These are phyloP conservation scores for Orchesella cincta DNA, from an alignment of 1,140 invertebrate species.

Conservation along the genomic window DNA sequence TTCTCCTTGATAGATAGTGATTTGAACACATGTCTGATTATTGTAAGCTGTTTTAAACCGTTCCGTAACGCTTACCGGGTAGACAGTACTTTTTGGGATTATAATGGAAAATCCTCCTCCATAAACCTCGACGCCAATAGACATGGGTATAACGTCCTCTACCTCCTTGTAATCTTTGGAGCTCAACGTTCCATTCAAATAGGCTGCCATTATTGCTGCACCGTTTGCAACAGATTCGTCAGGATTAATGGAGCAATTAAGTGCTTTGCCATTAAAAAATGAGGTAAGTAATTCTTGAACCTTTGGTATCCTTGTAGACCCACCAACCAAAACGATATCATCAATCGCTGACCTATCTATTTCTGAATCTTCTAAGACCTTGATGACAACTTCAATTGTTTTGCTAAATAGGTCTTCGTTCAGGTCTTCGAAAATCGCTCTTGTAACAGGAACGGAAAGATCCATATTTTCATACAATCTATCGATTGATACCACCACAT, in stretches of 20 bases:
- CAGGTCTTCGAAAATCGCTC: slow-evolving; percentile 40
- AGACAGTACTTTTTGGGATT: background rate
- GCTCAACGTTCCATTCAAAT: slow-evolving; percentile 54
- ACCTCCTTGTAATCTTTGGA: slow-evolving; percentile 63
- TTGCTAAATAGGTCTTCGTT: slow-evolving; percentile 57
- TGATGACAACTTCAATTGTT: slow-evolving; percentile 65
- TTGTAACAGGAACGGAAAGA: slow-evolving; percentile 14
- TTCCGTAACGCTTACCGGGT: slow-evolving; percentile 59
- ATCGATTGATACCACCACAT: slow-evolving; percentile 38
- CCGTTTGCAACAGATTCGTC: slow-evolving; percentile 62
- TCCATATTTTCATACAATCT: slow-evolving; percentile 20
- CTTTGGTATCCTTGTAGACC: slow-evolving; percentile 42
- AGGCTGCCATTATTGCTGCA: slow-evolving; percentile 56
- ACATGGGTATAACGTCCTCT: background rate
- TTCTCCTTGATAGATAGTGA: slow-evolving; percentile 54
- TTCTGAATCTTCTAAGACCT: slow-evolving; percentile 61
- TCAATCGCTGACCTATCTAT: slow-evolving; percentile 57
- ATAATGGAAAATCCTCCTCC: background rate
- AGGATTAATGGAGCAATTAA: slow-evolving; percentile 56
- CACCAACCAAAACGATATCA: slow-evolving; percentile 46
- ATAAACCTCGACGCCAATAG: background rate
- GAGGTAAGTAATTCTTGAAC: slow-evolving; percentile 31
- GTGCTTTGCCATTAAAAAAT: slow-evolving; percentile 24
- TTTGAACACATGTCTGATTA: slow-evolving; percentile 62
- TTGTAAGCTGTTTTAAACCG: slow-evolving; percentile 66